A percentile compares a stretch with the other conserved stretches of the same genome.
Evolutionary conservation across 1,140 invertebrate species (phyloP).

Genomic region (Drosophila bocqueti): DNA sequence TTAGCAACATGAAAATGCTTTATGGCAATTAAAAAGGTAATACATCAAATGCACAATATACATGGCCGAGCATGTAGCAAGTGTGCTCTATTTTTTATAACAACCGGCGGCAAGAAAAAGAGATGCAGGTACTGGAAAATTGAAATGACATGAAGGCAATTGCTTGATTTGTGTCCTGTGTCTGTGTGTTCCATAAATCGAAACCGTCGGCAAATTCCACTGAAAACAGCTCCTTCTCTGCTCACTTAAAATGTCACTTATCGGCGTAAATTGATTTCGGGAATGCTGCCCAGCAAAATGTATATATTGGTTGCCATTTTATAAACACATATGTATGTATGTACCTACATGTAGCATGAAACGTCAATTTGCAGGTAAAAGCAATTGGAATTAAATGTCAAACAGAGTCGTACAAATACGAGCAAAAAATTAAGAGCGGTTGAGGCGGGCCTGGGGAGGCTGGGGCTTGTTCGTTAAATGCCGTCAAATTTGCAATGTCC

Average conservation of each 20-base stretch:
- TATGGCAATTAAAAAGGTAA: slow-evolving; percentile 79
- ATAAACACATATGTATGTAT: slow-evolving; percentile 13
- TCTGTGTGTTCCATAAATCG: slow-evolving; percentile 33
- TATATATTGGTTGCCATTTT: slow-evolving; percentile 51
- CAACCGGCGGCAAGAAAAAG: slow-evolving; percentile 20
- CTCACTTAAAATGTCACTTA: slow-evolving; percentile 18
- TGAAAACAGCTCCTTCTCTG: background rate
- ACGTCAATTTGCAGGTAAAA: slow-evolving; percentile 79
- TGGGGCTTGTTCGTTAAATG: slow-evolving; percentile 50
- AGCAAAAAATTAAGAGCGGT: slow-evolving; percentile 6
- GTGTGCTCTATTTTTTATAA: slow-evolving; percentile 19
- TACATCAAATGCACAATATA: slow-evolving; percentile 70
- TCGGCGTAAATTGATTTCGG: slow-evolving; percentile 22
- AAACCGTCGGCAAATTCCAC: slow-evolving; percentile 28
- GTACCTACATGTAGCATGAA: slow-evolving; percentile 45
- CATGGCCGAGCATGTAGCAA: slow-evolving; percentile 28
- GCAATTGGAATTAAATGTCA: slow-evolving; percentile 81
- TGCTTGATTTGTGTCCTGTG: background rate
- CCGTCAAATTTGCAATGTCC: slow-evolving; percentile 72
- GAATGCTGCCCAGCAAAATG: slow-evolving; percentile 11
- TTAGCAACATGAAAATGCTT: slow-evolving; percentile 79
- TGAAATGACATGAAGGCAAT: slow-evolving; percentile 45
- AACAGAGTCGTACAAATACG: slow-evolving; percentile 31
- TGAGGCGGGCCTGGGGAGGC: background rate
- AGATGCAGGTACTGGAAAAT: slow-evolving; percentile 31